Evolutionary conservation across 2,797 vertebrate genomes (phyloP), one percentile per base, ranked within the genome.

Genomic region (Malurus splendens): DNA sequence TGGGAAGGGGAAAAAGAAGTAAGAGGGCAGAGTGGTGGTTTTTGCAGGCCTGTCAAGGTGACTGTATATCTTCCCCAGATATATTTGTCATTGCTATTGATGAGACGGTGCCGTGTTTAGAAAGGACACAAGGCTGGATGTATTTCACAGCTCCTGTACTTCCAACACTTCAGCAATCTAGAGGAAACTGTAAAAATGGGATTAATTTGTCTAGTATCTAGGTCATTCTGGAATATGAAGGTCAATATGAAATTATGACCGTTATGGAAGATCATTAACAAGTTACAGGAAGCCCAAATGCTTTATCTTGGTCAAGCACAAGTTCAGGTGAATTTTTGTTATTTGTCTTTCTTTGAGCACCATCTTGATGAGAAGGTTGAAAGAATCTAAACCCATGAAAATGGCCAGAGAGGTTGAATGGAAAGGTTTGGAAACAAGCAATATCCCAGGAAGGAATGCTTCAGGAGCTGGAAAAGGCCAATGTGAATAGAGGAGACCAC

Each of bases 401-500:
- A 77, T 17, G 54, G n/a, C 18, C 61, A 65, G 48, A 89, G 32
- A 83, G 7, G 3, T 12, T 36, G 33, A 87, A 57, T 30, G 59
- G 39, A 86, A 91, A 64, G 7, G 12, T 45, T n/a, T 83, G 75
- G 62, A 93, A 94, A 93, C 39, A 90, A 92, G 62, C 66, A 80
- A 64, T 45, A 51, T 73, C 4, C 17, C 66, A 91, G 92, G 42
- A 86, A 39, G 42, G 52, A 74, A 85, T 76, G 67, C 38, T 76
- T 57, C 64, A 90, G 73, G 30, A 94, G 67, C n/a, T 87, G 47
- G 67, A 86, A 91, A 86, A 89, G 50, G 80, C 91, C 84, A 61
- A 7, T 22, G 25, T 32, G 14, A 91, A 50, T 8, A 73, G 28
- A 50, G 3, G 18, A 16, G 11, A 54, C 14, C 9, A 51, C 74